Base-by-base conservation (phyloP, 2,113 vertebrate genomes). In the Emydura subglobosa region DNA sequence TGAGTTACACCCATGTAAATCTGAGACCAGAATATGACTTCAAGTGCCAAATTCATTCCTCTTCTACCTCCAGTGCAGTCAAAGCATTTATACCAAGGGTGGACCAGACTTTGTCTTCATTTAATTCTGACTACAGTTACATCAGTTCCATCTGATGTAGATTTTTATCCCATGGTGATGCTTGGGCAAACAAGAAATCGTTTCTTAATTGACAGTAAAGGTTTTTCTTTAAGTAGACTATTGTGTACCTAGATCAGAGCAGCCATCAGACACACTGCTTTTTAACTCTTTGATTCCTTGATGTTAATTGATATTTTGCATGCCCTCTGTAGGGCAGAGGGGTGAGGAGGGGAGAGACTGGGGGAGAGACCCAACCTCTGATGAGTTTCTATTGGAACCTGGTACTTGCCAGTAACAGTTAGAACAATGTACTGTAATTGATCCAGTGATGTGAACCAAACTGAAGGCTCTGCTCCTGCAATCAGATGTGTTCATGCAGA, bases 221-320 rank as follows among this genome's bases (percentile, higher is more conserved):
- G 16, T 61, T 61, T 34, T 29, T 34, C 59, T 61, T 34, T 59
- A 59, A 59, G 27, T 59, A 59, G 57, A 59, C 29, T 31, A 59
- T 59, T 59, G 42, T 86, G 74, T 89, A 83, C 89, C 93, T 91
- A 91, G 86, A 93, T 94, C 94, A 95, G 74, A 78, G 27, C 44
- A 78, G 91, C 91, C 89, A 79, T 92, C 89, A 87, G 55, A 96
- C 55, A 91, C 93, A 61, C 91, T 82, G 91, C 87, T 95, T 95
- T 93, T 90, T 85, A 96, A 96, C 86, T 82, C 80, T 85, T 59
- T 88, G 80, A 89, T 87, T 85, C 92, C 94, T 80, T 96, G 83
- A 94, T 91, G 91, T 96, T 82, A 68, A 87, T 90, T 27, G 1
- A 86, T 65, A 81, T 72, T 8, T 55, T 90, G 79, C 22, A 80